A percentile compares a stretch with the other conserved stretches of the same genome.
Conservation (phyloP, 2,113 vertebrate species). For the Rhabdomys dilectus region DNA sequence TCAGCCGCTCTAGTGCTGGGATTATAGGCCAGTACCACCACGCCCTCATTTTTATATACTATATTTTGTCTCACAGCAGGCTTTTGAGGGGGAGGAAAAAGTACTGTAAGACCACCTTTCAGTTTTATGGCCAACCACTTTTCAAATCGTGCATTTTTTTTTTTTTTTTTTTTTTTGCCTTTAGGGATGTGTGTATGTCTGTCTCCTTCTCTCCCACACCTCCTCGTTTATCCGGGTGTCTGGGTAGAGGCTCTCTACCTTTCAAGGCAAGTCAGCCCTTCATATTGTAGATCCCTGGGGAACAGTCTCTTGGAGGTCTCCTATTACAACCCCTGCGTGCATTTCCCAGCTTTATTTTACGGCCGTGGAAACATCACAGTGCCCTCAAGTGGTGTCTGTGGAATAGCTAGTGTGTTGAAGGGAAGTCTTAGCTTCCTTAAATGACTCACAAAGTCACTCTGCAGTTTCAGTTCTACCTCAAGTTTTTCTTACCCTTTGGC, state of each 20-base stretch:
- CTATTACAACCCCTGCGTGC: not conserved
- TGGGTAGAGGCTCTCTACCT: not conserved
- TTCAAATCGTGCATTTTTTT: not conserved
- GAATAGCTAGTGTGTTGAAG: not conserved
- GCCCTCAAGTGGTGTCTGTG: constrained; percentile 39
- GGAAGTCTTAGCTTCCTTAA: not conserved
- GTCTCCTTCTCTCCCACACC: no score
- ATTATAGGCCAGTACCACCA: not conserved
- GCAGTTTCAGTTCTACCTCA: not conserved
- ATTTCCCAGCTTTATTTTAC: not conserved
- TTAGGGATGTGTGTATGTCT: not conserved
- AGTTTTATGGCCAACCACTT: not conserved
- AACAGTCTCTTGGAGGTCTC: not conserved
- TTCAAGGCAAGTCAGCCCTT: not conserved
- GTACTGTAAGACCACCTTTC: not conserved
- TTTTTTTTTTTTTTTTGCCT: no score
- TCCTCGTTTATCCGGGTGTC: not conserved
- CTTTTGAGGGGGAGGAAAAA: not conserved
- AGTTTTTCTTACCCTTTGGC: no score
- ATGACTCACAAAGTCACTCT: not conserved
- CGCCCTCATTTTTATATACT: no score
- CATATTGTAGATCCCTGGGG: not conserved
- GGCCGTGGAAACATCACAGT: not conserved
- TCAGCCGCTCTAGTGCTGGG: not conserved
- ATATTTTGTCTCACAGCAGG: not conserved